Conservation (phyloP, 2,113 vertebrate species). For the Nerophis lumbriciformis region DNA sequence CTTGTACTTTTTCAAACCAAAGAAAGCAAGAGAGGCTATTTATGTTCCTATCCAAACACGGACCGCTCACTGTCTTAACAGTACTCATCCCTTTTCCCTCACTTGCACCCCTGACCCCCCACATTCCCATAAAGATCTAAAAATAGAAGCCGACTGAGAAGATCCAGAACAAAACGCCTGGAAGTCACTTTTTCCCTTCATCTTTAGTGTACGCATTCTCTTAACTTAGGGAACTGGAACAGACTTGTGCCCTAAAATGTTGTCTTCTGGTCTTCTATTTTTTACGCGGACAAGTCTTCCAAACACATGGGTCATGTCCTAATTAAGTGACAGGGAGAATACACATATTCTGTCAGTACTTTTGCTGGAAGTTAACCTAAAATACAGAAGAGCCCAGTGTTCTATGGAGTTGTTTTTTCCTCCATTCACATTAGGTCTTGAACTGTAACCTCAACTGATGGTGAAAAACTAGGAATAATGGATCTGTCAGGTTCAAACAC, state of each 20-base stretch:
- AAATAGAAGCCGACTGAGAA: slow-evolving; percentile 62
- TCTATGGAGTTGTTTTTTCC: not conserved
- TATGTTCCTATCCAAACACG: slow-evolving; percentile 66
- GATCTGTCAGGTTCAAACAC: too few relatives aligned
- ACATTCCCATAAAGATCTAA: slow-evolving; percentile 61
- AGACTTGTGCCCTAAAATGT: slow-evolving; percentile 26
- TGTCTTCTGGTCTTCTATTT: slow-evolving; percentile 39
- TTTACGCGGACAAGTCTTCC: slow-evolving; percentile 18
- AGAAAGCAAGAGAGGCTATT: slow-evolving; percentile 52
- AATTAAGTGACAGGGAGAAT: slow-evolving; percentile 7
- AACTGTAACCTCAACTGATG: too few relatives aligned
- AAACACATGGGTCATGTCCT: slow-evolving; percentile 12
- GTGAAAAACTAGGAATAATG: too few relatives aligned
- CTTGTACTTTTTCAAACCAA: slow-evolving; percentile 37
- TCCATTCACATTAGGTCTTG: too few relatives aligned
- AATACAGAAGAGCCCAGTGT: not conserved
- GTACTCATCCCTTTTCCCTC: slow-evolving; percentile 57
- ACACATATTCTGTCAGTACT: not conserved
- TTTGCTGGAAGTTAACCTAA: not conserved
- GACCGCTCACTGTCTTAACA: slow-evolving; percentile 51
- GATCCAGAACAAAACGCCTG: slow-evolving; percentile 51
- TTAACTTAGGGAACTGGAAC: slow-evolving; percentile 35
- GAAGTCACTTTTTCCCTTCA: slow-evolving; percentile 37
- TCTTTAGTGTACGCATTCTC: slow-evolving; percentile 40
- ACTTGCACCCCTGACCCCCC: slow-evolving; percentile 31